phyloP scores from a whole-genome alignment of 1,140 invertebrate genomes.

The Rhopalosiphum maidis region DNA sequence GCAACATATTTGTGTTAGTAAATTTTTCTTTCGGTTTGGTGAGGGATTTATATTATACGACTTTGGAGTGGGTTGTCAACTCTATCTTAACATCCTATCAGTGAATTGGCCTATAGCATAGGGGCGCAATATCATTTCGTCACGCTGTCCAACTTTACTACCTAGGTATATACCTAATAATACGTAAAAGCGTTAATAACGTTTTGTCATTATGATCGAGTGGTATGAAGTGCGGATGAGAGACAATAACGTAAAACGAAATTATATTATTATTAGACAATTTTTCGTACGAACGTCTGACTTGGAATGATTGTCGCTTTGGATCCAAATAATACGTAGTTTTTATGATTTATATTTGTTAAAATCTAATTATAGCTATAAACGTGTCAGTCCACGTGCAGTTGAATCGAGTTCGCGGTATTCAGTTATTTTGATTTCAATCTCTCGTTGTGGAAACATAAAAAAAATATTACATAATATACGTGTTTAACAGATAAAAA shows the following conservation, averaged over 20 bases:
- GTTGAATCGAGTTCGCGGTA: not conserved
- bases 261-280: not conserved
- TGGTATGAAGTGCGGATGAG: not conserved
- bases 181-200: not conserved
- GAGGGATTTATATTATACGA: not conserved
- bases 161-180: not conserved
- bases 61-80: not conserved
- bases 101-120: not conserved
- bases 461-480: not conserved
- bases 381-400: not conserved
- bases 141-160: not conserved
- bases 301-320: not conserved
- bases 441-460: not conserved
- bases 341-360: not conserved
- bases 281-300: not conserved
- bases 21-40: not conserved
- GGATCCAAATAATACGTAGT: not conserved
- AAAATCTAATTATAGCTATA: not conserved
- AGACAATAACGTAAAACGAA: not conserved
- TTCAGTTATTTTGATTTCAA: not conserved
- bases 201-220: conserved; percentile 32
- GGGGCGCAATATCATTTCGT: not conserved
- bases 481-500: not conserved
- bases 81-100: no score
- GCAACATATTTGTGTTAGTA: not conserved